Conservation (phyloP, 2,888 invertebrate species). For the Acanthoscelides obtectus region DNA sequence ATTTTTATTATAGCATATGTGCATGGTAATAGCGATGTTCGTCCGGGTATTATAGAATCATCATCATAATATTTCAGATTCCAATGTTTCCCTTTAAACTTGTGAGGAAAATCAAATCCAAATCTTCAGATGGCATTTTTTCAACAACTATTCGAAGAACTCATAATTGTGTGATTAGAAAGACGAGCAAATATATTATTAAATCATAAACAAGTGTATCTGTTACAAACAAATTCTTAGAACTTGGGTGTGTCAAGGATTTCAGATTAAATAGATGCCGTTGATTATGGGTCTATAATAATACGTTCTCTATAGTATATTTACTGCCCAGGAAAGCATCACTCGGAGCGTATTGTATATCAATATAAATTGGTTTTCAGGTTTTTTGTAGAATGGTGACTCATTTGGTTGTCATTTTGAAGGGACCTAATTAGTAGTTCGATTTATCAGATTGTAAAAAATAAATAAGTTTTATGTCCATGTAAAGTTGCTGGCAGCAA, state of each 20-base stretch:
- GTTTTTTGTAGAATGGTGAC: too few species aligned
- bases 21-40: too few species aligned
- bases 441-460: too few species aligned
- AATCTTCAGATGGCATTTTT: not conserved
- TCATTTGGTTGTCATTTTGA: too few species aligned
- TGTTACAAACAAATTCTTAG: not conserved
- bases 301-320: not conserved
- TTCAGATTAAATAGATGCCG: not conserved
- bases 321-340: not conserved
- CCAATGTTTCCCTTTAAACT: too few species aligned
- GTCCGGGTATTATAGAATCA: too few species aligned
- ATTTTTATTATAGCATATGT: too few species aligned
- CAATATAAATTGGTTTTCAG: not conserved
- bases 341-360: not conserved
- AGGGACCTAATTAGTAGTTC: too few species aligned
- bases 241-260: not conserved
- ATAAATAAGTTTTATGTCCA: too few species aligned
- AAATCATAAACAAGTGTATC: not conserved
- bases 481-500: too few species aligned
- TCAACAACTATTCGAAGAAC: not conserved
- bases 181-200: not conserved
- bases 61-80: too few species aligned
- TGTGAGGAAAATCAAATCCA: too few species aligned
- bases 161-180: not conserved
- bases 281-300: not conserved